Base-by-base conservation (phyloP, 2,113 vertebrate genomes). In the Gymnorhina tibicen region DNA sequence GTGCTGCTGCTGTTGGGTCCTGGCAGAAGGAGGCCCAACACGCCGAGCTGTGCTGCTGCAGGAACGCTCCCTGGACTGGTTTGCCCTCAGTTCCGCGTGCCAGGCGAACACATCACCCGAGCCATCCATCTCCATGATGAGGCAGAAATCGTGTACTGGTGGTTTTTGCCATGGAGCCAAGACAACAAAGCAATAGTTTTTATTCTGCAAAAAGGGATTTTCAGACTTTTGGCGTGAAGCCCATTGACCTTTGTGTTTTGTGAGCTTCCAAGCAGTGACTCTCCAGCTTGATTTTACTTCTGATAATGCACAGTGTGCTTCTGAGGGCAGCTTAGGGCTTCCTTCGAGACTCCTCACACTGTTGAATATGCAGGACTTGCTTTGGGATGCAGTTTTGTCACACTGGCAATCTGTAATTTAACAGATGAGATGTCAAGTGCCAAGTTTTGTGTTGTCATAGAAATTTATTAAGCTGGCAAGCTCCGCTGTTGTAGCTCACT, bases 371-470 rank as follows among this genome's bases (percentile, higher is more conserved):
- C 72, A 52, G 77, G 53, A 59, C 72, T 81, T 59, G 52, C 44
- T 86, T 84, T 60, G 60, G 68, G 90, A 84, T 81, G 83, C 44
- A 44, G 0, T 73, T 86, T 91, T 86, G 75, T 74, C 76, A 8
- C 64, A 8, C 32, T 90, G 79, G 44, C 85, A 92, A 22, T 80
- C 85, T 83, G 85, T 80, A 74, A 72, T 66, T 94, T 77, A 91
- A 67, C 85, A 96, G 91, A 75, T 3, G 58, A 92, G 79, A 47
- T 95, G 92, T 88, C 90, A 93, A 81, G 85, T 96, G 95, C 85
- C 88, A 85, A 93, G 56, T 86, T 96, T 67, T 70, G 26, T 95
- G 90, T 95, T 92, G 88, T 96, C 92, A 78, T 86, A 94, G 92
- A 69, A 88, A 92, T 92, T 63, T 91, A 79, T 92, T 69, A 86